phyloP scores from a whole-genome alignment of 92 coral and sea anemone genomes.

The Parazoanthus swiftii region DNA sequence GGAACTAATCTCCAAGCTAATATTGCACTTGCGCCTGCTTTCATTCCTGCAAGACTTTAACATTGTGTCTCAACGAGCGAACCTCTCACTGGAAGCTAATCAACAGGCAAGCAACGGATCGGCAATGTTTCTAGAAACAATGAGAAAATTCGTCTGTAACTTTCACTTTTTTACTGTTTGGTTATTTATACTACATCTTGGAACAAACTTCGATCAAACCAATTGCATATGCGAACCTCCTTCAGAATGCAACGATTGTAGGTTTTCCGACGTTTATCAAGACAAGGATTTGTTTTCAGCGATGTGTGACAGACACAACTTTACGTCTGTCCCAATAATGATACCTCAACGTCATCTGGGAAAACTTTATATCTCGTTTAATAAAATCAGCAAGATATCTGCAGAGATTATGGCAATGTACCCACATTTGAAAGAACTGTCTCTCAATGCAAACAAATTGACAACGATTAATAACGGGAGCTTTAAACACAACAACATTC shows the following conservation, averaged over 20 bases:
- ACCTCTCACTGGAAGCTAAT: not conserved
- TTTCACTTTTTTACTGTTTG: not conserved
- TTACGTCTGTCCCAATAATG: conserved; percentile 16
- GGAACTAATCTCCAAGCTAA: not conserved
- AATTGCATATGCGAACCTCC: conserved; percentile 17
- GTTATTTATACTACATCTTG: not conserved
- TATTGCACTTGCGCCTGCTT: not conserved
- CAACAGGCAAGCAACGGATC: not conserved
- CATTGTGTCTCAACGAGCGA: not conserved
- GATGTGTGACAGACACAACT: conserved; percentile 7
- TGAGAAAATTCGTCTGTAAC: not conserved
- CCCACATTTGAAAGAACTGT: conserved; percentile 3
- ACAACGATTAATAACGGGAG: conserved; percentile 12
- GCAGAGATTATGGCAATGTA: conserved; percentile 13
- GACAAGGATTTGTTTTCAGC: not conserved
- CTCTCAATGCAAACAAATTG: conserved; percentile 23
- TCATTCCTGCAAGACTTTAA: not conserved
- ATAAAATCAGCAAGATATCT: conserved; percentile 11
- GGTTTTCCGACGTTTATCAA: not conserved
- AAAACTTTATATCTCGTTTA: not conserved
- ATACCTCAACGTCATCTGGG: not conserved
- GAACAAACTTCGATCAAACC: not conserved
- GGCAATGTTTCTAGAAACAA: not conserved
- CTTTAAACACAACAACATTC: conserved; percentile 24
- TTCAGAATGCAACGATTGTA: conserved; percentile 5